Conservation (phyloP, 2,113 vertebrate species). For the Psephotus haematonotus region DNA sequence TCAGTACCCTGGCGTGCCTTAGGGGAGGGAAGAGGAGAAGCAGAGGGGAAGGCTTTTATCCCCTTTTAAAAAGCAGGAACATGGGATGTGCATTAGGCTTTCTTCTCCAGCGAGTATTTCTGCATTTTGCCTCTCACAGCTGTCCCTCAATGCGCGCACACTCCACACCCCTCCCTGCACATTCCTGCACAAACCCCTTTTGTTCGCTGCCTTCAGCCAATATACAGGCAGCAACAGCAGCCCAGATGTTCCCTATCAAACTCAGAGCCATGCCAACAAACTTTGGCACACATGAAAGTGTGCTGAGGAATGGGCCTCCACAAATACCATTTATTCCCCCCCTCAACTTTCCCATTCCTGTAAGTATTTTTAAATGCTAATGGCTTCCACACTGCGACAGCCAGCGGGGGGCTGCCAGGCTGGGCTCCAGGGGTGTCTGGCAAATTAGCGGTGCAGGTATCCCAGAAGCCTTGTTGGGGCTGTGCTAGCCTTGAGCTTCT, state of each 20-base stretch:
- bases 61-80: not conserved
- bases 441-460: conserved; percentile 67
- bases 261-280: conserved; percentile 78
- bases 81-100: conserved; percentile 48
- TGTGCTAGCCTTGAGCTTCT: conserved; percentile 54
- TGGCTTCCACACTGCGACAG: conserved; percentile 73
- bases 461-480: conserved; percentile 66
- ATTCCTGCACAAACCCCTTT: conserved; percentile 78
- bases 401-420: conserved; percentile 58
- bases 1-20: not conserved
- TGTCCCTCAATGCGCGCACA: not conserved
- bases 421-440: conserved; percentile 65
- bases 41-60: not conserved
- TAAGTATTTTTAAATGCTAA: conserved; percentile 83
- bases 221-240: conserved; percentile 66
- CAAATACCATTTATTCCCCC: conserved; percentile 69
- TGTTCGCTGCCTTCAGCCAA: conserved; percentile 72
- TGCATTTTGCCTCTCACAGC: not conserved
- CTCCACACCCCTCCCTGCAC: not conserved
- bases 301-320: conserved; percentile 78
- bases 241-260: conserved; percentile 88
- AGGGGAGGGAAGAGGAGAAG: not conserved
- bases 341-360: conserved; percentile 65
- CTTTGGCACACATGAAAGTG: conserved; percentile 78
- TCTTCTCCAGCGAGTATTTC: not conserved